These are phyloP conservation scores for Peromyscus polionotus DNA, from an alignment of 2,113 vertebrate species.

Conservation along the genomic window DNA sequence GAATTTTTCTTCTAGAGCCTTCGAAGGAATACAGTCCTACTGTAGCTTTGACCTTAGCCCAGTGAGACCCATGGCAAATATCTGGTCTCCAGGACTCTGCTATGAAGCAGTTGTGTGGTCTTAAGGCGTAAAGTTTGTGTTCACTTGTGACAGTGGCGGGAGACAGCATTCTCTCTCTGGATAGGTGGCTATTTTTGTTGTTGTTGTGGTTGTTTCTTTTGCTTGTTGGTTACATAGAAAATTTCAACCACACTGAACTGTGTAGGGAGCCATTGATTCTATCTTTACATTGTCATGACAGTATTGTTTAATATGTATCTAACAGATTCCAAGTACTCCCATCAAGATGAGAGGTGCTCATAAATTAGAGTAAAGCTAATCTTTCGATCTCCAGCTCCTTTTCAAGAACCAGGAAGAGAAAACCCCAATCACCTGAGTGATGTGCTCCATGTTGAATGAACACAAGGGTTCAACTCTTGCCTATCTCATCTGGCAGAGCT, in stretches of 20 bases:
- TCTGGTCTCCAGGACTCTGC: background rate
- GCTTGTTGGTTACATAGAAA: conserved; percentile 74
- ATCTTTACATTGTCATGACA: conserved; percentile 72
- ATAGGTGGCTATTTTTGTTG: conserved; percentile 70
- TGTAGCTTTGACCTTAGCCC: background rate
- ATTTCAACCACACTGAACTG: conserved; percentile 67
- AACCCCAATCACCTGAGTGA: conserved; percentile 11
- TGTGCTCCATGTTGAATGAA: conserved; percentile 5
- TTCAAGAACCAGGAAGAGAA: conserved; percentile 56
- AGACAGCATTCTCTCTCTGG: conserved; percentile 71
- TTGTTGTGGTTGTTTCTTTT: conserved; percentile 28
- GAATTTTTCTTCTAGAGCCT: background rate
- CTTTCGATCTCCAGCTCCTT: conserved; percentile 77
- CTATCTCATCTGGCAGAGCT: background rate
- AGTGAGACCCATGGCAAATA: background rate
- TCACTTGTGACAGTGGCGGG: background rate
- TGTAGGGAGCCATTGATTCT: conserved; percentile 74
- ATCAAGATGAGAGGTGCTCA: conserved; percentile 84
- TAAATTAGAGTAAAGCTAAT: conserved; percentile 76
- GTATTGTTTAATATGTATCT: conserved; percentile 47
- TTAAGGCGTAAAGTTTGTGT: background rate
- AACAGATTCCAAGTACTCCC: conserved; percentile 83
- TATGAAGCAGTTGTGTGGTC: background rate
- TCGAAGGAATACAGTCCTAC: background rate
- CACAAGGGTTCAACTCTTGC: background rate